Conservation (phyloP, 2,797 vertebrate genomes). For the Knipowitschia caucasica region DNA sequence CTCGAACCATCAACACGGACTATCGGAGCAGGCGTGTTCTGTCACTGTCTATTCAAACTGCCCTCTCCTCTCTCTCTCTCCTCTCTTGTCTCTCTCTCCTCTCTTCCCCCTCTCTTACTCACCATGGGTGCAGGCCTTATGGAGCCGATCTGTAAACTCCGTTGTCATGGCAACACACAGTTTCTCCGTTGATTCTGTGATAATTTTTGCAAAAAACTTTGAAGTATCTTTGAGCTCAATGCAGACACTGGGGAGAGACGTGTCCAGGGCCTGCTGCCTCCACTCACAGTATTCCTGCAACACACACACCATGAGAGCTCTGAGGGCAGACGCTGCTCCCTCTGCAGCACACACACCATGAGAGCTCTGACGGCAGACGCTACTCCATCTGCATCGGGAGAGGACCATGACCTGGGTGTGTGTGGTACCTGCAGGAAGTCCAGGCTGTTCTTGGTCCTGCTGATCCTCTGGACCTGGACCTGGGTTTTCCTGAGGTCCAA, state of each 20-base stretch:
- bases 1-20: too few species aligned
- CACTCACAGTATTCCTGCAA: conserved; percentile 78
- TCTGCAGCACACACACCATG: conserved; percentile 11
- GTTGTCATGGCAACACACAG: conserved; percentile 69
- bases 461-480: conserved; percentile 73
- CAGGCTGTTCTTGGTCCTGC: conserved; percentile 70
- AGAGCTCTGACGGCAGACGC: background rate
- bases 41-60: background rate
- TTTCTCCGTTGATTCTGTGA: conserved; percentile 71
- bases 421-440: conserved; percentile 80
- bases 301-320: conserved; percentile 9
- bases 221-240: conserved; percentile 78
- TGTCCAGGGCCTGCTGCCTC: conserved; percentile 68
- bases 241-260: conserved; percentile 73
- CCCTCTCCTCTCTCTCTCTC: background rate
- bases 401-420: background rate
- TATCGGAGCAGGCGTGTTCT: too few species aligned
- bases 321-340: background rate
- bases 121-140: conserved; percentile 79
- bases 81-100: background rate
- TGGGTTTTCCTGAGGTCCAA: conserved; percentile 75
- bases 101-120: conserved; percentile 14
- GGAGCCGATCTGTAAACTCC: conserved; percentile 74
- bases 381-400: background rate
- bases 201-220: conserved; percentile 68